phyloP scores from a whole-genome alignment of 2,113 vertebrate species.

The Recurvirostra avosetta region DNA sequence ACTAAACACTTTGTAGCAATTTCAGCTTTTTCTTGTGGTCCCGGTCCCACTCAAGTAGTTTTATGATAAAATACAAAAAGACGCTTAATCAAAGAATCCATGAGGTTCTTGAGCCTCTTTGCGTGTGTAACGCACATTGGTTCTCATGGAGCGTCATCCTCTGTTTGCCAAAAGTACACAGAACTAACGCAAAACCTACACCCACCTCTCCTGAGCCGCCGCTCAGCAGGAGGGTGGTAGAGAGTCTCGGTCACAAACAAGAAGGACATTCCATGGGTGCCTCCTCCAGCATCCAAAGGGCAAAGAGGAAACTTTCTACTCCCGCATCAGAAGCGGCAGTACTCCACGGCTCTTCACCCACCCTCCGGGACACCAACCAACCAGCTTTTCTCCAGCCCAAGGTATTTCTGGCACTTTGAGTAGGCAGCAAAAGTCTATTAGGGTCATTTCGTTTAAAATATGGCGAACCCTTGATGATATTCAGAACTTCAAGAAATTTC shows the following conservation, averaged over 20 bases:
- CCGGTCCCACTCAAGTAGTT: neutral
- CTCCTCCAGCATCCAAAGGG: neutral
- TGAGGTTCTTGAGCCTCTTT: neutral
- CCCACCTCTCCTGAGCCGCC: rapidly evolving
- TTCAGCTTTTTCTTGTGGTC: neutral
- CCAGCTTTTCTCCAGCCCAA: neutral
- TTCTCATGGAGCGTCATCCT: neutral
- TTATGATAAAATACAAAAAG: neutral
- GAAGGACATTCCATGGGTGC: neutral
- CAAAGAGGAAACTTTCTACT: neutral
- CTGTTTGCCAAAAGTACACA: neutral
- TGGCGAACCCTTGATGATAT: neutral
- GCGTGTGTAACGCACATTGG: rapidly evolving
- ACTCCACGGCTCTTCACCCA: neutral
- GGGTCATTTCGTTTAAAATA: neutral
- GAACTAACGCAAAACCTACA: neutral
- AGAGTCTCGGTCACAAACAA: neutral
- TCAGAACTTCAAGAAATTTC: neutral
- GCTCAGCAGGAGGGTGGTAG: neutral
- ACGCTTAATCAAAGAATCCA: neutral
- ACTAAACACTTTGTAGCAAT: neutral
- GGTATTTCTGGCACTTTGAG: neutral
- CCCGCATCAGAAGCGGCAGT: neutral
- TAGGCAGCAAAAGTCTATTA: neutral
- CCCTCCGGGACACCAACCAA: neutral